Base-by-base conservation (phyloP, 2,113 vertebrate species). In the Pachyramphus minor region DNA sequence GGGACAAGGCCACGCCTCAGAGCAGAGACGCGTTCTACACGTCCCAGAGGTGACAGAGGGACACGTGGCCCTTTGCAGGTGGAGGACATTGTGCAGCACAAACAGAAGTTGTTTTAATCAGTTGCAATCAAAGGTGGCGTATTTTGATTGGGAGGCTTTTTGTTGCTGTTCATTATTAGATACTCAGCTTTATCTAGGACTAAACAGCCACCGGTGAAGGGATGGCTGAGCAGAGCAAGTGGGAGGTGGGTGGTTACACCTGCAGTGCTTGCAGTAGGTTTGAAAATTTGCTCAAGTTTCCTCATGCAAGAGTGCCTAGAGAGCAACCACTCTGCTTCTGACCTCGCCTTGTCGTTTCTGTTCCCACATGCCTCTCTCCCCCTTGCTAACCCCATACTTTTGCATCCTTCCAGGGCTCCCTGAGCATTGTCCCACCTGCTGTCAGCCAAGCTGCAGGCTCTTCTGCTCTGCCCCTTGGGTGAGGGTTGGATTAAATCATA, bases 301-400 rank as follows among this genome's bases (percentile, higher is more conserved):
- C 66, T 72, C 33, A 4, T 31, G 30, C 5, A 12, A 11, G 62
- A 72, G 23, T 2, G 9, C 13, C 14, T 5, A 2, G 42, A 67
- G 39, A 72, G 2, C 8, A 35, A 1, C 52, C 8, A 12, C 66
- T 67, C 39, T 17, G 31, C 21, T 52, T 55, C 58, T 12, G 25
- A 1, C 20, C 22, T 59, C 27, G 19, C 47, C 35, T 10, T 74
- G 25, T 49, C 5, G 1, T 35, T 72, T 28, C 63, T 67, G 49
- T 37, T 63, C 52, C 53, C 7, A 1, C 21, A 0, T 0, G 0
- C 12, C 35, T 27, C 59, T 66, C 28, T n/a, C n/a, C n/a, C n/a
- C n/a, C n/a, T n/a, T n/a, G n/a, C n/a, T 4, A 0, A 15, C 45
- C 33, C 20, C 6, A 9, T 4, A 2, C 19, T 74, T 42, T 13